Conservation (phyloP, 2,113 vertebrate genomes). For the Turdus rufiventris region DNA sequence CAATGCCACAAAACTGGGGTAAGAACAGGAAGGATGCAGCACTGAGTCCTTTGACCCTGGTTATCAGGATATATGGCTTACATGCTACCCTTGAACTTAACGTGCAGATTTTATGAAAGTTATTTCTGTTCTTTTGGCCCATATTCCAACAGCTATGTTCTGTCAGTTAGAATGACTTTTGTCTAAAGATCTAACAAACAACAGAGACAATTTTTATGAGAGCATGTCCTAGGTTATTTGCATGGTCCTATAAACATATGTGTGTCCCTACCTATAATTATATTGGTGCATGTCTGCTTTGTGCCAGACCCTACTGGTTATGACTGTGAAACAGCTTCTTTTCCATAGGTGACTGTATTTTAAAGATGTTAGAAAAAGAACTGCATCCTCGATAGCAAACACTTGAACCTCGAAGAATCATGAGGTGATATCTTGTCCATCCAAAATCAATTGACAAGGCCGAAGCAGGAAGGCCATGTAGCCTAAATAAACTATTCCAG, state of each 20-base stretch:
- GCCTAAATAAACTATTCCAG: slow-evolving; percentile 8
- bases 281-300: background rate
- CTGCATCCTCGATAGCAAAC: background rate
- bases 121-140: background rate
- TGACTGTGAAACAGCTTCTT: background rate
- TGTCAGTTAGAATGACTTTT: background rate
- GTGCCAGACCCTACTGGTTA: background rate
- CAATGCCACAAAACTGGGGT: background rate
- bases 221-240: background rate
- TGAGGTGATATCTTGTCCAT: background rate
- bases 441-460: background rate
- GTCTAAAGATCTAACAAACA: background rate
- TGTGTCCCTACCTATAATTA: background rate
- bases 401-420: background rate
- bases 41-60: background rate
- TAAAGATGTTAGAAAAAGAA: background rate
- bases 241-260: background rate
- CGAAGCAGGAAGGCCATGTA: background rate
- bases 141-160: background rate
- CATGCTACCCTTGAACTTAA: background rate
- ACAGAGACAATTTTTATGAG: background rate
- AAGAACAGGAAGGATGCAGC: accelerated
- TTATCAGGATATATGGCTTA: background rate
- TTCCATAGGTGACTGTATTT: background rate
- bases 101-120: background rate